Evolutionary conservation across 2,797 vertebrate genomes (phyloP), one percentile per base, ranked within the genome.

Genomic region (Phrynocephalus forsythii): DNA sequence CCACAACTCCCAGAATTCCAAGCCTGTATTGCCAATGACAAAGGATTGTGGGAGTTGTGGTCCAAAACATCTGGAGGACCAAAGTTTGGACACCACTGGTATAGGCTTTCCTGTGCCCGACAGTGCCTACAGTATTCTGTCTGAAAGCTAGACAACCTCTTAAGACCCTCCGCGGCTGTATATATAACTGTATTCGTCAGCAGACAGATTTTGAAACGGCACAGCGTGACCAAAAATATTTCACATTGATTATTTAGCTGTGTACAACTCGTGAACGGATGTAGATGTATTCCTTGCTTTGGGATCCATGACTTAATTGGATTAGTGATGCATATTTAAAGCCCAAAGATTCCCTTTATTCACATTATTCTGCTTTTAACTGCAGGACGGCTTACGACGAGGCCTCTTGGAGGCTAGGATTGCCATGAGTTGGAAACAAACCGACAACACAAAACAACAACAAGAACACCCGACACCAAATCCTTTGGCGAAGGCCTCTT

Each of bases 241-340:
- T 6, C 5, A n/a, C 63, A 79, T 85, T 48, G 84, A 79, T 85
- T 52, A 78, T 68, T 85, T 79, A 26, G 63, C 75, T 79, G 63
- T 30, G 76, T 79, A 24, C 63, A 69, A 33, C 44, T 68, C 52
- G 63, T 20, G 7, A 52, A 68, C 1, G n/a, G 71, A 5, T 75
- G 66, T 33, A 78, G 84, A 85, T 85, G 84, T 16, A 77, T 69
- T 52, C 48, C 28, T 79, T 69, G 75, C 84, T 85, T 79, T 38
- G 6, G 63, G 84, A 79, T 69, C 68, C 48, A 30, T 2, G 8
- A 52, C 76, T 26, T 79, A 79, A 79, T 86, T 79, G 81, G 77
- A 77, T 83, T 83, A 77, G 63, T 22, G n/a, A 22, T 38, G 44
- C 72, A 77, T 77, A 44, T 80, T 52, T 69, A 28, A 87, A 67